Percentiles rank a stretch among this genome's conserved stretches.
phyloP scores from a whole-genome alignment of 2,113 vertebrate genomes.

The Myrmecobius fasciatus region DNA sequence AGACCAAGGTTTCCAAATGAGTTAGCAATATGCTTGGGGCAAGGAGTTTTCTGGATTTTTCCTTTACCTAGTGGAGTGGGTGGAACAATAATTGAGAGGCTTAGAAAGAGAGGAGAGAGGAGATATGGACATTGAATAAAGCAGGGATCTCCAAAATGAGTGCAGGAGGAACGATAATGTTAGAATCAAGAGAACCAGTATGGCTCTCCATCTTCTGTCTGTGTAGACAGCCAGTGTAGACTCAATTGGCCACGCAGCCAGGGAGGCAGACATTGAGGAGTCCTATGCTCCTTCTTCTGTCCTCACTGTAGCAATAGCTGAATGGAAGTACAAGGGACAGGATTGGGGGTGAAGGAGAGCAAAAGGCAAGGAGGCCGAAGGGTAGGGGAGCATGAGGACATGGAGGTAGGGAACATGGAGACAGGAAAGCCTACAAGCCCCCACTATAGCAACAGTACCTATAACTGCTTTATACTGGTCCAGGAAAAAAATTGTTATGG shows the following conservation, averaged over 20 bases:
- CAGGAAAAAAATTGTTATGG: too few species aligned
- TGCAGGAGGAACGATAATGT: not conserved
- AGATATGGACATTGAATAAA: not conserved
- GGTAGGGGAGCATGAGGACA: not conserved
- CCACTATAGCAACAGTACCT: not conserved
- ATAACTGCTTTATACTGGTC: not conserved
- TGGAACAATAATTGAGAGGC: not conserved
- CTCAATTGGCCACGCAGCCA: not conserved
- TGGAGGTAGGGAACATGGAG: not conserved
- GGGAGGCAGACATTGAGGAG: not conserved
- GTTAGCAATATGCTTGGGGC: not conserved
- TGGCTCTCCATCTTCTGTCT: not conserved
- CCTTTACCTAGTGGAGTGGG: not conserved
- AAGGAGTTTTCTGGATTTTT: not conserved
- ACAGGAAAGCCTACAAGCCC: not conserved
- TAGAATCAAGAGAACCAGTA: not conserved
- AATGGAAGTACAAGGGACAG: not conserved
- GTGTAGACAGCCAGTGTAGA: not conserved
- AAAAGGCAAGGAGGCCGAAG: not conserved
- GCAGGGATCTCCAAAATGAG: not conserved
- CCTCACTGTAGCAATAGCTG: not conserved
- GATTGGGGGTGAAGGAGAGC: not conserved
- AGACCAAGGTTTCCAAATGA: not conserved
- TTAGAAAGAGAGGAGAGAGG: not conserved
- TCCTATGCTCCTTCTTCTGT: not conserved